A percentile compares a stretch with the other conserved stretches of the same genome.
phyloP scores from a whole-genome alignment of 30 jellyfish, hydroid and myxozoan species.

The Chrysaora quinquecirrha region DNA sequence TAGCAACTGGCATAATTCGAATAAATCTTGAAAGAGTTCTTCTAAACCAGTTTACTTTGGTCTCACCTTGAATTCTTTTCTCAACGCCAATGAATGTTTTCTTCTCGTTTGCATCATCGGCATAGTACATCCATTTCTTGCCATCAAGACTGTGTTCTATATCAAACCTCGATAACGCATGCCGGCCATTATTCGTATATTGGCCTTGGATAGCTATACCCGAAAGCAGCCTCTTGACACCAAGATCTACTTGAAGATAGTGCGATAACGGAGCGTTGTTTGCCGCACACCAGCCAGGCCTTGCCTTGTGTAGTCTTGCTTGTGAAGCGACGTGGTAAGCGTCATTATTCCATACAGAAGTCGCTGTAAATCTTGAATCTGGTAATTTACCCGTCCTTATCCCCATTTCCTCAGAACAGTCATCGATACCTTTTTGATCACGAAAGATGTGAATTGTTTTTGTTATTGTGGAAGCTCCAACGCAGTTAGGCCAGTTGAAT shows the following conservation, averaged over 20 bases:
- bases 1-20: background rate
- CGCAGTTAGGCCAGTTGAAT: background rate
- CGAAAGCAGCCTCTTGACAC: background rate
- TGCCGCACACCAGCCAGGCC: constrained; percentile 19
- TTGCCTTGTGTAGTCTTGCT: background rate
- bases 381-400: constrained; percentile 8
- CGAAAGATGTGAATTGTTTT: background rate
- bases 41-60: constrained; percentile 26
- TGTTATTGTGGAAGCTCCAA: background rate
- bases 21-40: background rate
- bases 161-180: background rate
- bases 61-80: background rate
- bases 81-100: background rate
- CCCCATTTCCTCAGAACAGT: constrained; percentile 33
- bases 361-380: background rate
- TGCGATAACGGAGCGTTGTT: background rate
- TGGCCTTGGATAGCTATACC: constrained; percentile 27
- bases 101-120: background rate
- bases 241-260: constrained; percentile 31
- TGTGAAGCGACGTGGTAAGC: background rate
- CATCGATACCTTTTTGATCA: constrained; percentile 5
- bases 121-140: constrained; percentile 1
- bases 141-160: constrained; percentile 13
- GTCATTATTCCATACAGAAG: too few species aligned
- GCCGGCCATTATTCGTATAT: background rate